Base-by-base conservation (phyloP, 2,113 vertebrate genomes). In the Fregata magnificens region DNA sequence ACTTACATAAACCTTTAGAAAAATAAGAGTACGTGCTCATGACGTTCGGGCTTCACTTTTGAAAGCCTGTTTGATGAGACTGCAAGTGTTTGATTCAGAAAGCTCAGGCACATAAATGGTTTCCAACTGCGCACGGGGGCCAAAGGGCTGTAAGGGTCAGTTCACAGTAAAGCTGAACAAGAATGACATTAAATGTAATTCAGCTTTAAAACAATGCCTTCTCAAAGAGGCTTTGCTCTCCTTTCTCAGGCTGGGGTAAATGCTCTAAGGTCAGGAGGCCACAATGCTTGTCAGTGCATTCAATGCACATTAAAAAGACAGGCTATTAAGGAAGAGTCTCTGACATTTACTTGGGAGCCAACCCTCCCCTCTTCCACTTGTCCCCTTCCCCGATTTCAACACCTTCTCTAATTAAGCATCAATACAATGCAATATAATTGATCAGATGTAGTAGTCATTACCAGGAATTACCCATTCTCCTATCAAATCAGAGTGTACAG, bases 401-500 rank as follows among this genome's bases (percentile, higher is more conserved):
- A 97, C 86, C 32, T 96, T 94, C 80, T 67, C 97, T 97, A 98
- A 98, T 99, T 98, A 98, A 98, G 96, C 97, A 97, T 94, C 97
- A 96, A 98, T 97, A 98, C 95, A 97, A 97, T 88, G 86, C 96
- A 97, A 90, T 95, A 95, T 96, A 98, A 98, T 97, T 98, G 97
- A 98, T 97, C 98, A 98, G 98, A 98, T 98, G 98, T 97, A 98
- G 92, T 45, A 97, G 97, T 97, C 98, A 97, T 98, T 98, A 98
- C 90, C 95, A 96, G 94, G 96, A 98, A 97, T 98, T 97, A 97
- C 87, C 94, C 97, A 89, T 95, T 98, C 97, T 96, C 96, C 97
- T 97, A 98, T 97, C 95, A 95, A 96, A 97, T 91, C 96, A 87
- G 73, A 95, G 89, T 52, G 62, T 85, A 94, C 78, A 89, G 96